Evolutionary conservation across 2,113 vertebrate genomes (phyloP), one percentile per base, ranked within the genome.

Genomic region (Sturnus vulgaris): DNA sequence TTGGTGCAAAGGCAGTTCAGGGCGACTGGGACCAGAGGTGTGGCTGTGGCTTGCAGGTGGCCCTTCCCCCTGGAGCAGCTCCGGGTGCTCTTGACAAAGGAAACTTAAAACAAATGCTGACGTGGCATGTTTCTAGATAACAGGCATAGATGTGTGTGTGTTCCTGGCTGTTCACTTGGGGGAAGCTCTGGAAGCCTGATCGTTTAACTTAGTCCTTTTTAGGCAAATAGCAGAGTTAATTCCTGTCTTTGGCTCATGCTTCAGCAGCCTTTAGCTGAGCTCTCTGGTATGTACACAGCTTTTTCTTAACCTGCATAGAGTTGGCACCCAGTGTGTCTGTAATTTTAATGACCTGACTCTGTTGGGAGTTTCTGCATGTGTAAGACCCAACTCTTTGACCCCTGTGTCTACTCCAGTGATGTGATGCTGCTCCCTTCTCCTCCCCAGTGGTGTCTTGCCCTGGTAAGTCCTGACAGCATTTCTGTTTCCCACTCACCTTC

Each of bases 21-120:
- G 23, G 61, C 77, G n/a, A 0, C n/a, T 28, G 55, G 40, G 42
- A 65, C 28, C 23, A n/a, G 64, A 81, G 82, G 88, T 57, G 82
- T 81, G 93, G 49, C 69, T 86, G 65, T 81, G 69, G 23, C 91
- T 21, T 4, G 5, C 49, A 83, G 77, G 52, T 88, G 65, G 76
- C 69, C 88, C 33, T 92, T 59, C 20, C 68, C 68, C 68, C 79
- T 91, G 68, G 82, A 86, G 39, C 55, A 66, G 47, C 16, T 87
- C 87, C 28, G 39, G 6, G 44, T 31, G 22, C 46, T 92, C 57
- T 40, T 65, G 37, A 53, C 31, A n/a, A 90, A 90, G 57, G 21
- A 78, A 81, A 86, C 28, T 9, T 69, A 56, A 90, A 86, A 88
- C 76, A 83, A 93, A 65, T n/a, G 69, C 60, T 95, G 95, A 68